Evolutionary conservation across 1,140 invertebrate genomes (phyloP), one percentile per base, ranked within the genome.

Genomic region (Palaemon carinicauda): DNA sequence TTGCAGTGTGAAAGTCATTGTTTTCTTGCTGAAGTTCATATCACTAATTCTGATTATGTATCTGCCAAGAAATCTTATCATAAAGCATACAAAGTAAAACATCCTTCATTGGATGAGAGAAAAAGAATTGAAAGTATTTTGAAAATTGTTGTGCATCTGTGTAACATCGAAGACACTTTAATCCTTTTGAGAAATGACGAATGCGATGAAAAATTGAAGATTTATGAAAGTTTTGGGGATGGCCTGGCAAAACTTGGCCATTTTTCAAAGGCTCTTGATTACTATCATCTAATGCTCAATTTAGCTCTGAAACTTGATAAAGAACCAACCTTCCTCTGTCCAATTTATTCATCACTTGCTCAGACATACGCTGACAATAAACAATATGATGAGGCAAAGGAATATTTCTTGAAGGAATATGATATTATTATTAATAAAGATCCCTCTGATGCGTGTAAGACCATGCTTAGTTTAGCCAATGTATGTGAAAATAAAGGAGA

Each of bases 141-240:
- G n/a, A 88, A 81, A 52, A 71, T n/a, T 56, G 95, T 95, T 88
- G 94, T 94, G 31, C 93, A 93, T 80, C 94, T 96, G 88, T 95
- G 94, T 90, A 93, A 94, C 89, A 92, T 93, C 1, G 94, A 97
- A 91, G 94, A 95, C 90, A 96, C 12, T 91, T 94, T 51, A 91
- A 93, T 31, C 93, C 93, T 29, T 50, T 14, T 69, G 1, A 91
- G 93, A 17, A 93, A 94, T 33, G 90, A 92, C 10, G 92, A 95
- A 88, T 92, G 93, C 89, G 88, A 88, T 24, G 91, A 92, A 15
- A 93, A 94, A 87, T 94, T 95, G 89, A 92, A 92, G 69, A 89
- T 96, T 0, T 96, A 96, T 91, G 97, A 98, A 91, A 95, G 93
- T 90, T 90, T 97, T 24, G 97, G 96, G 7, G 97, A 98, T 92